Evolutionary conservation across 2,888 invertebrate species (phyloP).

Genomic region (Limulus polyphemus): DNA sequence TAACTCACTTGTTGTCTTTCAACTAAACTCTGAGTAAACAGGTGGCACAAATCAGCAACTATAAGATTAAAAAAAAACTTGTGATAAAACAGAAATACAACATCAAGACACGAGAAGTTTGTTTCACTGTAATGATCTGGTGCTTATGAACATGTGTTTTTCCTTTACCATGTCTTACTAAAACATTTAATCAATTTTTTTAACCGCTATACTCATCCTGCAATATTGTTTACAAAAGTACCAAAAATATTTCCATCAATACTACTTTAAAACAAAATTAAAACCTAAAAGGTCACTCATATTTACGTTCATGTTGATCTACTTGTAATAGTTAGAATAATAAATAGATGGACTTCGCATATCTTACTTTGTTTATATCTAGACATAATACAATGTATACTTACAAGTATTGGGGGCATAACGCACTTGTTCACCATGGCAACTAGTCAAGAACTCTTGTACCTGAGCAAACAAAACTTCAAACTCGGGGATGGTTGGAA

Average conservation of each 20-base stretch:
- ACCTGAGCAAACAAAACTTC: slow-evolving; percentile 57
- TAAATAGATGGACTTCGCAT: no score
- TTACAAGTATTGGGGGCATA: slow-evolving; percentile 73
- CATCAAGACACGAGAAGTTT: no score
- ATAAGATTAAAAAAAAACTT: slow-evolving; percentile 29
- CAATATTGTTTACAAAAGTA: no score
- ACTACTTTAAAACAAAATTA: not conserved
- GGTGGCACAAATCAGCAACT: slow-evolving; percentile 84
- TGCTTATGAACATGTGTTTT: no score
- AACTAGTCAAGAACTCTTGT: slow-evolving; percentile 70
- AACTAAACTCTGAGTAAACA: slow-evolving; percentile 61
- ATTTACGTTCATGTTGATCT: no score
- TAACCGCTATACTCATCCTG: no score
- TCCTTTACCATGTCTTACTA: no score
- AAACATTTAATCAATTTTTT: no score
- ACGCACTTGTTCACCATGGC: slow-evolving; percentile 80
- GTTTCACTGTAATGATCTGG: no score
- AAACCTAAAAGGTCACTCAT: not conserved
- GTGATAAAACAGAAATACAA: not conserved
- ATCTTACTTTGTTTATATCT: no score
- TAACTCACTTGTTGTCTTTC: slow-evolving; percentile 48
- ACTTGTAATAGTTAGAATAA: no score
- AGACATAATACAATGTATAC: slow-evolving; percentile 31
- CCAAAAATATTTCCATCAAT: no score
- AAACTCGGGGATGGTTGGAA: slow-evolving; percentile 36